Evolutionary conservation across 1,140 invertebrate genomes (phyloP), one percentile per base, ranked within the genome.

Genomic region (Globodera rostochiensis): DNA sequence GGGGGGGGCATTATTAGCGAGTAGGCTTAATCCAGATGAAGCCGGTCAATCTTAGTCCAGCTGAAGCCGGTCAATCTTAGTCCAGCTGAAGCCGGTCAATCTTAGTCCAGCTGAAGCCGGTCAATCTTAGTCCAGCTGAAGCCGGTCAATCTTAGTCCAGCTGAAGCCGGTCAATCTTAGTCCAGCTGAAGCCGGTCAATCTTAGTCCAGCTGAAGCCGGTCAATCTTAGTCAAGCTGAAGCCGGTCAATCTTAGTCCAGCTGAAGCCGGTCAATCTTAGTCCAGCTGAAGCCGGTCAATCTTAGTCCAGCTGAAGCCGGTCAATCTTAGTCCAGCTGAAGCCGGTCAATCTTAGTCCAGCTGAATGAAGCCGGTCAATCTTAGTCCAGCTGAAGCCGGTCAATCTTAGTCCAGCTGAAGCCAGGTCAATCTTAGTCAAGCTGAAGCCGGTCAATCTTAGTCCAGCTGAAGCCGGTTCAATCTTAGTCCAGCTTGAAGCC

Each of bases 381-480:
- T 66, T 87, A 87, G 87, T 89, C 50, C 87, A 88, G 80, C 75
- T 88, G n/a, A 89, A 88, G 53, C 57, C 85, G 11, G 86, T 88
- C 57, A 88, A 88, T 81, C 50, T 87, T 53, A 53, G 67, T 11
- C 36, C 36, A 70, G 67, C 67, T 70, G n/a, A 70, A 70, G 19
- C 67, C 19, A n/a, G n/a, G 19, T 53, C 53, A 70, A 70, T 21
- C 67, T 70, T 70, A 70, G 21, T 13, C 67, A 6, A 70, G 67
- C 21, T 70, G 67, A 70, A 53, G 15, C 53, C 15, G 67, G 9
- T 70, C 36, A 25, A 70, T 21, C 67, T 70, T 70, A 70, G 67
- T 11, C 36, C 36, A 70, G 67, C 67, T 70, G n/a, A 70, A 70
- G 19, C 67, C 19, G n/a, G 19, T 21, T 21, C 36, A 70, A 70